Evolutionary conservation across 2,888 invertebrate genomes (phyloP), one percentile per base, ranked within the genome.

Genomic region (Erynnis tages): DNA sequence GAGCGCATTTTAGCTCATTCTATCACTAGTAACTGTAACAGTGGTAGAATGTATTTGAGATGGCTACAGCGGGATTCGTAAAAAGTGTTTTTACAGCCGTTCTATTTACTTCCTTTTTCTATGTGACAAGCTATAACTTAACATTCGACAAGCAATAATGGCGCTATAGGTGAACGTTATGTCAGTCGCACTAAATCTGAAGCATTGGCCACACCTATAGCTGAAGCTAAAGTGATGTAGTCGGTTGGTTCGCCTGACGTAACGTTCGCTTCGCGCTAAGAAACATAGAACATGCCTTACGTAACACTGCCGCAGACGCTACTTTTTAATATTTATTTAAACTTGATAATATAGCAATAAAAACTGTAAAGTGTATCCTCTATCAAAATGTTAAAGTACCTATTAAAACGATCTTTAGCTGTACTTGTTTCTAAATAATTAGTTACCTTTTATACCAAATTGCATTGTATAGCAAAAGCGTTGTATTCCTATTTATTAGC

Each of bases 111-210:
- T n/a, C n/a, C n/a, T n/a, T n/a, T n/a, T n/a, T n/a, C n/a, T n/a
- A n/a, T n/a, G n/a, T n/a, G n/a, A n/a, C n/a, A n/a, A n/a, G n/a
- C n/a, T n/a, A n/a, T n/a, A n/a, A n/a, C n/a, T n/a, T n/a, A n/a
- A n/a, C 11, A 30, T 50, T 50, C 50, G 25, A 50, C 17, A 43
- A 50, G 50, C 50, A 50, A 43, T 50, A 50, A 43, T 34, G 1
- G 21, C 19, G 27, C 29, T 7, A 27, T 10, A 6, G 25, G 34
- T 14, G 1, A 35, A 25, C 6, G 10, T 46, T 25, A 25, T 11
- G 35, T 45, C 13, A 45, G 34, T 4, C 10, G 8, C 6, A 17
- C 8, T 13, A 17, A 10, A 3, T n/a, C 19, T 1, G 10, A 2
- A n/a, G n/a, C n/a, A n/a, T n/a, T n/a, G n/a, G n/a, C n/a, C n/a